These are phyloP conservation scores for Platorchestia sp. DNA, from an alignment of 1,140 invertebrate species.

Conservation along the genomic window DNA sequence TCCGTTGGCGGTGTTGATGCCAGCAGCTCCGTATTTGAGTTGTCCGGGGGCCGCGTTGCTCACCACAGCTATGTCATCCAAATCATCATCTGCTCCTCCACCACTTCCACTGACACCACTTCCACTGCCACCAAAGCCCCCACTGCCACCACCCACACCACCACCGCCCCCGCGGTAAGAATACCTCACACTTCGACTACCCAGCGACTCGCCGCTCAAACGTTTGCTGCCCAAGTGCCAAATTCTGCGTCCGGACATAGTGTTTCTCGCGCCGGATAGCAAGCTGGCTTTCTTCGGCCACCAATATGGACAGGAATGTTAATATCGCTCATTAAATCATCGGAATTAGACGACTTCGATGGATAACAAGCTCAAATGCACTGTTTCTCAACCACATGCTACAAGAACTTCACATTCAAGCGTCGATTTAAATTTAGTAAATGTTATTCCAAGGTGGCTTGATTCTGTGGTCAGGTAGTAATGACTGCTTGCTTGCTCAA, in stretches of 20 bases:
- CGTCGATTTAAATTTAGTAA: not conserved
- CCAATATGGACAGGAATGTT: not conserved
- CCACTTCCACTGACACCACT: conserved; percentile 42
- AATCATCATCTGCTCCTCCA: conserved; percentile 74
- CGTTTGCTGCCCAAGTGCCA: conserved; percentile 58
- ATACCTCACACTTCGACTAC: conserved; percentile 13
- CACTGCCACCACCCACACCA: conserved; percentile 33
- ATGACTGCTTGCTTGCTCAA: not conserved
- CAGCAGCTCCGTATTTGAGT: conserved; percentile 75
- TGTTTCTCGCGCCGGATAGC: not conserved
- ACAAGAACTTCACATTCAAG: not conserved
- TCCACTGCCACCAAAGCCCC: conserved; percentile 37
- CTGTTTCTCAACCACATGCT: not conserved
- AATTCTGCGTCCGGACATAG: conserved; percentile 57
- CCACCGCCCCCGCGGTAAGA: conserved; percentile 34
- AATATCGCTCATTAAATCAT: not conserved
- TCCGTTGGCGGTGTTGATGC: conserved; percentile 76
- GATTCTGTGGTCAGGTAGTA: not conserved
- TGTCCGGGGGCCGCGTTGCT: conserved; percentile 74
- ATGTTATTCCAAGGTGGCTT: not conserved
- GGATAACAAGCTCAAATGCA: not conserved
- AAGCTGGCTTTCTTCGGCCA: not conserved
- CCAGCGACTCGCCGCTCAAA: conserved; percentile 35
- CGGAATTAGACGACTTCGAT: not conserved
- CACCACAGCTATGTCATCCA: conserved; percentile 84